Conservation (phyloP, 2,113 vertebrate genomes). For the Ciconia boyciana region DNA sequence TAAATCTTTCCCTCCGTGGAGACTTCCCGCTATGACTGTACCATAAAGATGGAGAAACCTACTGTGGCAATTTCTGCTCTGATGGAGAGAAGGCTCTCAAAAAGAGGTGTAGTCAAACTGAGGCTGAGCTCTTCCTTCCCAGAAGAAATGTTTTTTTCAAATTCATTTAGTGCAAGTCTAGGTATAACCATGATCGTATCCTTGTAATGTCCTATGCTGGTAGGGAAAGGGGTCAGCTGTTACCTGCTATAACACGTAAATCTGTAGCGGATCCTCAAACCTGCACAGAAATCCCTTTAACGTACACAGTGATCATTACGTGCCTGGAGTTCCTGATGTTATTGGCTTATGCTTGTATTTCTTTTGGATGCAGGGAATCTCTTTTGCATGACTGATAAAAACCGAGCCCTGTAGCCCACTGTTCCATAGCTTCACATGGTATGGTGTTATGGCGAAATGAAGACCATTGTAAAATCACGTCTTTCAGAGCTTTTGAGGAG, state of each 20-base stretch:
- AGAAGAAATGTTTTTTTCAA: neutral
- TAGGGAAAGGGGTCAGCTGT: neutral
- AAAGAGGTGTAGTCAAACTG: neutral
- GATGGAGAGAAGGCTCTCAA: neutral
- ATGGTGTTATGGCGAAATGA: accelerated
- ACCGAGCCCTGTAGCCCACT: neutral
- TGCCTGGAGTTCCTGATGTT: neutral
- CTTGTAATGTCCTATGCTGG: neutral
- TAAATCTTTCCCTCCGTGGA: constrained; percentile 13
- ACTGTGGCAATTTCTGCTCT: neutral
- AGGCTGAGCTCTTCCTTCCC: neutral
- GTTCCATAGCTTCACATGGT: neutral
- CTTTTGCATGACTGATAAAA: neutral
- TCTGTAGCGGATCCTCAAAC: neutral
- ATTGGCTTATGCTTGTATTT: neutral
- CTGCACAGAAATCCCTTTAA: neutral
- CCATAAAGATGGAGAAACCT: neutral
- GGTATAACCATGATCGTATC: neutral
- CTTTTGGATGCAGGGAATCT: neutral
- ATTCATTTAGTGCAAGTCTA: neutral
- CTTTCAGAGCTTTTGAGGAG: neutral
- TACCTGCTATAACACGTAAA: neutral
- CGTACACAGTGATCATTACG: accelerated
- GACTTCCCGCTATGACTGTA: neutral
- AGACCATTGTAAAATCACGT: neutral